Evolutionary conservation across 2,888 invertebrate genomes (phyloP).

Genomic region (Torymus texanus): DNA sequence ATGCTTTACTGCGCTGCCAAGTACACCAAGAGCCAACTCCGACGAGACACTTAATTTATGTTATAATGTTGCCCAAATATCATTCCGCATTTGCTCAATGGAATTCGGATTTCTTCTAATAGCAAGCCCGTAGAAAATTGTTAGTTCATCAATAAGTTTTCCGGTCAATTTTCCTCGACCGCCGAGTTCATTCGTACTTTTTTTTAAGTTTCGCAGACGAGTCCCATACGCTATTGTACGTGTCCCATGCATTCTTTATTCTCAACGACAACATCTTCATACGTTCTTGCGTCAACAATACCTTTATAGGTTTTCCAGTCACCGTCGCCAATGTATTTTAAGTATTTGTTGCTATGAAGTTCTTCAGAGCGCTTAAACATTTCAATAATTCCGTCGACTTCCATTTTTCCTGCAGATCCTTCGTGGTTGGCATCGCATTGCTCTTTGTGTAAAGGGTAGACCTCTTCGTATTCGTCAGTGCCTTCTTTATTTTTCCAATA

Average conservation of each 20-base stretch:
- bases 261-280: conserved; percentile 37
- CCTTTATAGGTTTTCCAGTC: conserved; percentile 16
- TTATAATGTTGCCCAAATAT: conserved; percentile 54
- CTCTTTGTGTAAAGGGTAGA: neutral
- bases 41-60: conserved; percentile 58
- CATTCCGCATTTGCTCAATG: conserved; percentile 57
- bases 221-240: too few species aligned
- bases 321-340: too few species aligned
- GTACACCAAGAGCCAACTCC: conserved; percentile 58
- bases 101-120: conserved; percentile 53
- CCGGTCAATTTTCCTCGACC: conserved; percentile 54
- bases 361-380: too few species aligned
- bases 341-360: too few species aligned
- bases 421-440: neutral
- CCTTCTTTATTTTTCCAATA: too few species aligned
- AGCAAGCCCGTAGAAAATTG: too few species aligned
- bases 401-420: conserved; percentile 10
- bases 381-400: too few species aligned
- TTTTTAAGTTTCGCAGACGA: conserved; percentile 49
- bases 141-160: conserved; percentile 54
- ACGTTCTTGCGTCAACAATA: conserved; percentile 46
- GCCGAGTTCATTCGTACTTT: conserved; percentile 41
- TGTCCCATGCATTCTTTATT: too few species aligned
- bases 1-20: conserved; percentile 55
- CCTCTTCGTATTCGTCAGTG: too few species aligned